These are phyloP conservation scores for Leptobrachium ailaonicum DNA, from an alignment of 2,113 vertebrate species.

Conservation along the genomic window DNA sequence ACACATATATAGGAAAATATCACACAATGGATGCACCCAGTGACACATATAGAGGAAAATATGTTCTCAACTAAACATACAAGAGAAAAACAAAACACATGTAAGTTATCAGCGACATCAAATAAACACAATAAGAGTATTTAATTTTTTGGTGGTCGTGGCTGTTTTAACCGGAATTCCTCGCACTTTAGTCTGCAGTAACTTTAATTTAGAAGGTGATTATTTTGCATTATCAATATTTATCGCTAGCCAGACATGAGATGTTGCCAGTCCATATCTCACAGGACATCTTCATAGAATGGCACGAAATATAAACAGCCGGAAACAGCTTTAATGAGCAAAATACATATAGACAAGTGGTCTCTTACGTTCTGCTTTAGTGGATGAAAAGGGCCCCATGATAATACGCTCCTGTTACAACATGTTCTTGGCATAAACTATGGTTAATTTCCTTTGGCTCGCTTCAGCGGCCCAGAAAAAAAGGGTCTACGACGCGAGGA, in stretches of 20 bases:
- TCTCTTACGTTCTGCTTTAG: slow-evolving; percentile 35
- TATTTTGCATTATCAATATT: too few species aligned
- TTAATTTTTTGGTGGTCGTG: too few species aligned
- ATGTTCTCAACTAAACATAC: too few species aligned
- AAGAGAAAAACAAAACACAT: too few species aligned
- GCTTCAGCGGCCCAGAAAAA: slow-evolving; percentile 69
- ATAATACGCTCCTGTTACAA: slow-evolving; percentile 59
- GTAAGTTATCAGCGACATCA: too few species aligned
- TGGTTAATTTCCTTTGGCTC: slow-evolving; percentile 70
- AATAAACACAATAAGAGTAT: too few species aligned
- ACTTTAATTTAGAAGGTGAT: too few species aligned
- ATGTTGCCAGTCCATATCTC: slow-evolving; percentile 21
- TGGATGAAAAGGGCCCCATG: slow-evolving; percentile 51
- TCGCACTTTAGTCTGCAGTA: too few species aligned
- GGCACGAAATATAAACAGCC: not conserved
- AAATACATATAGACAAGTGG: slow-evolving; percentile 36
- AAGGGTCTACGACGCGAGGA: slow-evolving; percentile 71
- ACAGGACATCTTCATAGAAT: slow-evolving; percentile 9
- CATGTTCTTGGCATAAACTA: slow-evolving; percentile 63
- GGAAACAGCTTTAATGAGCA: slow-evolving; percentile 27
- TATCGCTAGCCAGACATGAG: not conserved
- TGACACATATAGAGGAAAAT: too few species aligned
- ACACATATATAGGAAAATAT: too few species aligned
- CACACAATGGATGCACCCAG: too few species aligned
- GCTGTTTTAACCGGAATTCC: too few species aligned